Base-by-base conservation (phyloP, 2,113 vertebrate species). In the Megaceryle maxima region DNA sequence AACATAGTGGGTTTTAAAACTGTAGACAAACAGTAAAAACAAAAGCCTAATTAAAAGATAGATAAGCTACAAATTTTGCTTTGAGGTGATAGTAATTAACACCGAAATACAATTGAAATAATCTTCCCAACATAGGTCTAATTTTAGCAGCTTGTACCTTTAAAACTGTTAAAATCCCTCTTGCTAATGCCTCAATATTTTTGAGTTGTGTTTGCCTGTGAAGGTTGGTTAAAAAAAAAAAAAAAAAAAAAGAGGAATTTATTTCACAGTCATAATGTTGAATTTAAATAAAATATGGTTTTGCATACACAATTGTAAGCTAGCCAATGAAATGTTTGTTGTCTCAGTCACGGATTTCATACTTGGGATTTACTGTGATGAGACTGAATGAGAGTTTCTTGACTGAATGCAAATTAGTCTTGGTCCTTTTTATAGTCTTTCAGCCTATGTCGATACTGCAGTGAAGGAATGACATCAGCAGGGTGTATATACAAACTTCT, bases 401-500 rank as follows among this genome's bases (percentile, higher is more conserved):
- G 43, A 57, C 1, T 75, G 48, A 82, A 68, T 33, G 9, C 10
- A 57, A 51, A 35, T 22, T 35, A 79, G 5, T 39, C 25, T 26
- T 17, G 28, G 39, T 63, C 28, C 16, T 83, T 57, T 41, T 41
- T n/a, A 15, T 16, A 16, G 15, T 20, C 22, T 67, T 56, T 17
- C 80, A 50, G 3, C 9, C 5, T 35, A 29, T 15, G 1, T 18
- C 31, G 5, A 16, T 13, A n/a, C 24, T 60, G 28, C n/a, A 48
- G 25, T 2, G 60, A 72, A 63, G n/a, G 28, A 35, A 16, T 35
- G 5, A 62, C 43, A 70, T 21, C n/a, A 16, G 16, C 6, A 18
- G 29, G 18, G 14, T 1, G 0, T 1, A 1, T 3, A 10, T 2
- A 31, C 12, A 89, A 72, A 75, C 7, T 16, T 51, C 9, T 82